Conservation (phyloP, 2,797 vertebrate genomes). For the Champsocephalus gunnari region DNA sequence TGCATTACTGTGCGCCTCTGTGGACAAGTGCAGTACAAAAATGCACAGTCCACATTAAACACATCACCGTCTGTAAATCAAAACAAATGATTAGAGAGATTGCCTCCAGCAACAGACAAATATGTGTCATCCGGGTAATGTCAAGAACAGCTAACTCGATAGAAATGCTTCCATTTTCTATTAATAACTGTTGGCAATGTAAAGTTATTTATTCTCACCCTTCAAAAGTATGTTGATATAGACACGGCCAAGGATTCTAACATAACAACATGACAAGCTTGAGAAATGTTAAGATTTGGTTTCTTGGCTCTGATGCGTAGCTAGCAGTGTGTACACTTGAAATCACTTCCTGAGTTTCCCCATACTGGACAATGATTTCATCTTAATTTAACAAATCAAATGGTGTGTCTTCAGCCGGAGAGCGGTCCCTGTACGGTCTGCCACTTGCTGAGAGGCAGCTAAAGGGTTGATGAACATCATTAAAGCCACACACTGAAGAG, state of each 20-base stretch:
- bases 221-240: conserved; percentile 15
- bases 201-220: conserved; percentile 28
- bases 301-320: background rate
- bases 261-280: conserved; percentile 11
- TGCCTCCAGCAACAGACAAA: conserved; percentile 64
- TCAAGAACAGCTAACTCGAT: conserved; percentile 38
- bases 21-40: conserved; percentile 34
- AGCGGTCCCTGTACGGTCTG: conserved; percentile 17
- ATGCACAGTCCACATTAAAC: conserved; percentile 53
- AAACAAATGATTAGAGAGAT: conserved; percentile 58
- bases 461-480: conserved; percentile 55
- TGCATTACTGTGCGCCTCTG: conserved; percentile 30
- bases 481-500: conserved; percentile 55
- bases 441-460: conserved; percentile 30
- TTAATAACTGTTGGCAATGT: conserved; percentile 29
- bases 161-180: conserved; percentile 31
- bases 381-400: conserved; percentile 14
- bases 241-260: conserved; percentile 14
- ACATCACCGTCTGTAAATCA: conserved; percentile 56
- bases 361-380: background rate
- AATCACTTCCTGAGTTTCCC: conserved; percentile 4
- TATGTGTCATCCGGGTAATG: conserved; percentile 24
- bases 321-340: background rate
- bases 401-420: background rate
- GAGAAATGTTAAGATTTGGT: conserved; percentile 12